Percentiles rank a stretch among this genome's conserved stretches.
Evolutionary conservation across 1,140 invertebrate genomes (phyloP).

Genomic region (Bombus polaris): DNA sequence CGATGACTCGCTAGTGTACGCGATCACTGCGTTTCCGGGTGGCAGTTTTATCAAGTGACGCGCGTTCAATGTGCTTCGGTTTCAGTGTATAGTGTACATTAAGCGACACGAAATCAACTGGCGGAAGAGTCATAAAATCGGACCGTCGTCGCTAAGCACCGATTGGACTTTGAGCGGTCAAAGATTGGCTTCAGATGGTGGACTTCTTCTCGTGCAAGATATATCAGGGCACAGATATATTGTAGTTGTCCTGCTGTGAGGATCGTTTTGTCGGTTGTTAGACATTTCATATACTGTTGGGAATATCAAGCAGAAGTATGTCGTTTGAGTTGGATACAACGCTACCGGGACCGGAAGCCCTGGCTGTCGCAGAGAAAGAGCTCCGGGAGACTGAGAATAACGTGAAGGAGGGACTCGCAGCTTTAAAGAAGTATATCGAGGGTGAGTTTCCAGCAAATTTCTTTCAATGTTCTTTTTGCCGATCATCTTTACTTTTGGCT

Average conservation of each 20-base stretch:
- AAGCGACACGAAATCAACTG: background rate
- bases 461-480: accelerated
- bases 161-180: constrained; percentile 80
- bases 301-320: constrained; percentile 56
- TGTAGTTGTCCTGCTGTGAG: constrained; percentile 66
- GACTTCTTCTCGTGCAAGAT: constrained; percentile 59
- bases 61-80: background rate
- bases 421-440: constrained; percentile 85
- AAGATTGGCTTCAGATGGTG: constrained; percentile 76
- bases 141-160: background rate
- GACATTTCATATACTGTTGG: background rate
- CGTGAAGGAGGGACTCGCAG: constrained; percentile 84
- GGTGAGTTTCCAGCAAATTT: constrained; percentile 71
- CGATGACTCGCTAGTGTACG: background rate
- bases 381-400: constrained; percentile 87
- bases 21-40: background rate
- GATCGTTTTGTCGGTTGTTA: constrained; percentile 48
- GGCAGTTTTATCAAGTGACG: constrained; percentile 23
- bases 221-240: constrained; percentile 74
- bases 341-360: constrained; percentile 72
- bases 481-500: accelerated
- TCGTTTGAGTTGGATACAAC: constrained; percentile 66
- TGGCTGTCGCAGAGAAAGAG: constrained; percentile 85
- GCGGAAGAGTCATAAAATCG: background rate
- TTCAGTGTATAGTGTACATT: background rate